phyloP scores from a whole-genome alignment of 2,888 invertebrate species.

The Bombylius major region DNA sequence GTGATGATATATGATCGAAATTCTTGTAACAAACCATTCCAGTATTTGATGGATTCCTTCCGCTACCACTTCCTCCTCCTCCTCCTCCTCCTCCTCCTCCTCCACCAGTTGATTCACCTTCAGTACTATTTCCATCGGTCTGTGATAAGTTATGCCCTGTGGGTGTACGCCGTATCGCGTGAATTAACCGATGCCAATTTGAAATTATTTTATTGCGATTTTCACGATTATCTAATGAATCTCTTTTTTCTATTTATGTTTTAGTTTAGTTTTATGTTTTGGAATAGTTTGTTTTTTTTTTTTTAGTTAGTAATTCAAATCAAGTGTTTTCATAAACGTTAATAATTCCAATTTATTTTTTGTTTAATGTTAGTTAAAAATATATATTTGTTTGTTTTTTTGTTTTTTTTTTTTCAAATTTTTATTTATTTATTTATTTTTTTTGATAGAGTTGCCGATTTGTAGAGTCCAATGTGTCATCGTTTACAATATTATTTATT shows the following conservation, averaged over 20 bases:
- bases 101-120: slow-evolving; percentile 38
- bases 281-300: slow-evolving; percentile 3
- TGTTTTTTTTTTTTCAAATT: no score
- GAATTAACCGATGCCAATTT: slow-evolving; percentile 39
- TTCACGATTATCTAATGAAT: slow-evolving; percentile 33
- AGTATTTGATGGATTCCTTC: slow-evolving; percentile 55
- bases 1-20: slow-evolving; percentile 51
- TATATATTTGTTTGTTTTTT: no score
- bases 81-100: slow-evolving; percentile 14
- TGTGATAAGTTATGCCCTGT: slow-evolving; percentile 87
- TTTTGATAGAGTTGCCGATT: slow-evolving; percentile 4
- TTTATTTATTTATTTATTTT: not conserved
- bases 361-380: not conserved
- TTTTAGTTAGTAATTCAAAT: not conserved
- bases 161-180: slow-evolving; percentile 38
- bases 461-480: slow-evolving; percentile 2
- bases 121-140: slow-evolving; percentile 72
- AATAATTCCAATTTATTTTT: not conserved
- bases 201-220: slow-evolving; percentile 36
- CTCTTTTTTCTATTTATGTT: not conserved
- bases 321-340: no score
- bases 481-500: not conserved
- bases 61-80: slow-evolving; percentile 17
- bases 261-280: slow-evolving; percentile 9
- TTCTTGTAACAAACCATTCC: slow-evolving; percentile 66